Evolutionary conservation across 2,888 invertebrate species (phyloP), one percentile per base, ranked within the genome.

Genomic region (Erpobdella octoculata): DNA sequence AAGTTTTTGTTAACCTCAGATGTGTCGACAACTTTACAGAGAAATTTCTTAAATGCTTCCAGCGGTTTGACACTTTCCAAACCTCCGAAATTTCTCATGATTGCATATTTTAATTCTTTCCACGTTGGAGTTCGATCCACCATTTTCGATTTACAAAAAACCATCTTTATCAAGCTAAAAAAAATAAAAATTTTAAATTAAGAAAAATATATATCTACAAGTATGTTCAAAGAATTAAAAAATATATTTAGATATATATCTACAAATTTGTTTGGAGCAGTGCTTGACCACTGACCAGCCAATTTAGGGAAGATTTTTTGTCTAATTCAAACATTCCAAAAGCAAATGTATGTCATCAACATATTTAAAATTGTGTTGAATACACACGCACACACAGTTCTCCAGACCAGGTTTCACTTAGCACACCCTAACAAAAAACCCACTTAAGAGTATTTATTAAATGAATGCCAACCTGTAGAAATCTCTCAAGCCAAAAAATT

Each of bases 401-500:
- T n/a, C n/a, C n/a, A n/a, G n/a, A n/a, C n/a, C n/a, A n/a, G n/a
- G n/a, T n/a, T n/a, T n/a, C n/a, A n/a, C n/a, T n/a, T n/a, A n/a
- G n/a, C n/a, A n/a, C n/a, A n/a, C n/a, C n/a, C n/a, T n/a, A n/a
- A n/a, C n/a, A n/a, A n/a, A n/a, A n/a, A n/a, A n/a, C n/a, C n/a
- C n/a, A n/a, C n/a, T n/a, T n/a, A n/a, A n/a, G n/a, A n/a, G n/a
- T n/a, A n/a, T n/a, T n/a, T n/a, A n/a, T n/a, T n/a, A n/a, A n/a
- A n/a, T n/a, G n/a, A n/a, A n/a, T n/a, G n/a, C n/a, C 37, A 38
- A 73, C 73, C 73, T 72, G 69, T 74, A 73, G 70, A 75, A 74
- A 37, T 73, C 73, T 73, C 81, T 74, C 8, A 81, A 76, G 25
- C 81, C 81, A 76, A 78, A 81, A 73, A 80, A 81, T 71, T 81